Evolutionary conservation across 2,113 vertebrate genomes (phyloP).

Genomic region (Leuciscus idus): DNA sequence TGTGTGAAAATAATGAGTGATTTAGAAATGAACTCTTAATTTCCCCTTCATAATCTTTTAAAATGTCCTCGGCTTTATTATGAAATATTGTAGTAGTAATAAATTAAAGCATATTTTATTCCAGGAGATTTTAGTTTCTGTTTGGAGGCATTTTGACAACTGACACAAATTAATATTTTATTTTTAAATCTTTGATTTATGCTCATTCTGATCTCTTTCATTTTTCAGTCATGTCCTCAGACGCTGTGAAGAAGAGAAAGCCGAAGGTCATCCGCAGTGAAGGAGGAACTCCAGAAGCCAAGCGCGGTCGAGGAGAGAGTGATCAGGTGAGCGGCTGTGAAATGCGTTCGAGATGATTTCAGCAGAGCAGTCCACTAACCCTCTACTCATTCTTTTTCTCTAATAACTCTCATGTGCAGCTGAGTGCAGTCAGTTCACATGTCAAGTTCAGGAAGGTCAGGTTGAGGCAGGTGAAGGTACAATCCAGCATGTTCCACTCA

Average conservation of each 20-base stretch:
- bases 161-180: neutral
- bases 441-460: slow-evolving; percentile 33
- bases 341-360: neutral
- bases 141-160: neutral
- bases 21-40: too few relatives aligned
- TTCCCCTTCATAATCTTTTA: too few relatives aligned
- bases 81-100: neutral
- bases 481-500: slow-evolving; percentile 14
- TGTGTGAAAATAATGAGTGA: too few relatives aligned
- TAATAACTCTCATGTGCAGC: slow-evolving; percentile 3
- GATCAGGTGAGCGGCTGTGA: slow-evolving; percentile 81
- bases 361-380: neutral
- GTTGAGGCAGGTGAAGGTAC: slow-evolving; percentile 34
- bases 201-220: neutral
- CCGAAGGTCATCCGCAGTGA: slow-evolving; percentile 92
- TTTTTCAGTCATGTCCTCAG: slow-evolving; percentile 72
- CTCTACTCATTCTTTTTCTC: neutral
- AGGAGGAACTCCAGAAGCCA: slow-evolving; percentile 82
- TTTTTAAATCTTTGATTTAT: neutral
- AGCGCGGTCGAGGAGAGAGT: slow-evolving; percentile 80
- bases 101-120: neutral
- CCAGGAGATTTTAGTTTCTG: neutral
- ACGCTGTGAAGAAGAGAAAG: slow-evolving; percentile 91
- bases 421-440: slow-evolving; percentile 33
- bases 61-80: too few relatives aligned